Evolutionary conservation across 2,888 invertebrate genomes (phyloP).

Genomic region (Polymixis flavicincta): DNA sequence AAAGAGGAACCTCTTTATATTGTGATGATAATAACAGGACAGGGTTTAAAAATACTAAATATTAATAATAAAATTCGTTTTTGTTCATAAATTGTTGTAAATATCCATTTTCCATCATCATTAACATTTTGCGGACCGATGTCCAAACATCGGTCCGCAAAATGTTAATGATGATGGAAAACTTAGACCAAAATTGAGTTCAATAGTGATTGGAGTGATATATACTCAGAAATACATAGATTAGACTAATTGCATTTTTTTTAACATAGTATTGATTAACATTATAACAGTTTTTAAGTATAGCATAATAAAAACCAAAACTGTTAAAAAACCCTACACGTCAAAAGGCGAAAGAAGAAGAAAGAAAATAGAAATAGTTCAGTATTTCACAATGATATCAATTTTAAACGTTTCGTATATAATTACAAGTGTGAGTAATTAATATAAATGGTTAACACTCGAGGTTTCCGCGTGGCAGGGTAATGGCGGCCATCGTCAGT

Average conservation of each 20-base stretch:
- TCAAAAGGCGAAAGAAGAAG: not conserved
- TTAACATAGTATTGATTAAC: not conserved
- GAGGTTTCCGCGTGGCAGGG: constrained; percentile 37
- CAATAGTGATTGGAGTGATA: not conserved
- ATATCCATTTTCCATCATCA: not conserved
- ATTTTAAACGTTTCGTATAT: constrained; percentile 31
- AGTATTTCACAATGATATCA: constrained; percentile 27
- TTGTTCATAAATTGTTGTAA: not conserved
- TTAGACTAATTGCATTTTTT: no score
- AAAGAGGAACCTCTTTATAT: no score
- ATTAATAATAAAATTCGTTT: not conserved
- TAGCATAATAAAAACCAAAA: not conserved
- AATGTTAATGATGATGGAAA: not conserved
- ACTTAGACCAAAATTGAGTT: not conserved
- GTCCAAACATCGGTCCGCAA: not conserved
- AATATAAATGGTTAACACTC: constrained; percentile 33
- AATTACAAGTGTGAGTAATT: constrained; percentile 46
- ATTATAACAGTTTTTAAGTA: not conserved
- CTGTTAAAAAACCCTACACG: not conserved
- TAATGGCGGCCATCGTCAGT: constrained; percentile 19
- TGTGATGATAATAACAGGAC: not conserved
- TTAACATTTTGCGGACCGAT: no score
- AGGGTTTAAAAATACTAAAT: not conserved
- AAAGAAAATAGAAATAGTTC: constrained; percentile 1
- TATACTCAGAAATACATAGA: not conserved